A percentile compares a stretch with the other conserved stretches of the same genome.
Conservation (phyloP, 2,113 vertebrate species). For the Bucco capensis region DNA sequence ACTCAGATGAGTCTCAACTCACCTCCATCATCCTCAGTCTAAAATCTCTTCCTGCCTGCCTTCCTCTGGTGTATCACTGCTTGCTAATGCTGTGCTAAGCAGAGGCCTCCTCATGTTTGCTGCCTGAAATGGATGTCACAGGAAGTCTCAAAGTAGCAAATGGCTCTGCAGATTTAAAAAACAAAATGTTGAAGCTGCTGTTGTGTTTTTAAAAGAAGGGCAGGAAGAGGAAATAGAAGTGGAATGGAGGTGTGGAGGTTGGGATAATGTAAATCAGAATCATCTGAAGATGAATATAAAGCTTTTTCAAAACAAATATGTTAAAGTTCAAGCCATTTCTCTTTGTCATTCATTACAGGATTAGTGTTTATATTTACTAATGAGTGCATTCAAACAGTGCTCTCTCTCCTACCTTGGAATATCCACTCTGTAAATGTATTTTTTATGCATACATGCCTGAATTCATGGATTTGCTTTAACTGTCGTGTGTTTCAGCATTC, state of each 20-base stretch:
- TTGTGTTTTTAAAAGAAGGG: neutral
- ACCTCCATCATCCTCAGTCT: neutral
- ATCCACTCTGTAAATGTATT: neutral
- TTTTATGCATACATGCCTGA: neutral
- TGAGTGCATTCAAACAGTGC: neutral
- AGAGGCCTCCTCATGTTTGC: neutral
- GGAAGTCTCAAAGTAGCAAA: neutral
- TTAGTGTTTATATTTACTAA: neutral
- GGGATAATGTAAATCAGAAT: neutral
- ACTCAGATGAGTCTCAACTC: neutral
- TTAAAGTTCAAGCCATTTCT: neutral
- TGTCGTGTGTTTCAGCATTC: slow-evolving; percentile 82
- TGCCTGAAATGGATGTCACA: neutral
- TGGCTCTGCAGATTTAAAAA: neutral
- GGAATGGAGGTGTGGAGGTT: neutral
- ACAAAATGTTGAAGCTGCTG: neutral
- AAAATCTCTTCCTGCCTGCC: neutral
- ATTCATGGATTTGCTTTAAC: neutral
- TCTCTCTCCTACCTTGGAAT: neutral
- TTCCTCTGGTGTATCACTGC: neutral
- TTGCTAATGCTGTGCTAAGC: neutral
- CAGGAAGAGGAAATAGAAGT: neutral
- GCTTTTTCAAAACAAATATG: neutral
- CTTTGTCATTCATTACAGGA: neutral
- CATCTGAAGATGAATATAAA: neutral